These are phyloP conservation scores for Heptranchias perlo DNA, from an alignment of 2,113 vertebrate genomes.

Conservation along the genomic window DNA sequence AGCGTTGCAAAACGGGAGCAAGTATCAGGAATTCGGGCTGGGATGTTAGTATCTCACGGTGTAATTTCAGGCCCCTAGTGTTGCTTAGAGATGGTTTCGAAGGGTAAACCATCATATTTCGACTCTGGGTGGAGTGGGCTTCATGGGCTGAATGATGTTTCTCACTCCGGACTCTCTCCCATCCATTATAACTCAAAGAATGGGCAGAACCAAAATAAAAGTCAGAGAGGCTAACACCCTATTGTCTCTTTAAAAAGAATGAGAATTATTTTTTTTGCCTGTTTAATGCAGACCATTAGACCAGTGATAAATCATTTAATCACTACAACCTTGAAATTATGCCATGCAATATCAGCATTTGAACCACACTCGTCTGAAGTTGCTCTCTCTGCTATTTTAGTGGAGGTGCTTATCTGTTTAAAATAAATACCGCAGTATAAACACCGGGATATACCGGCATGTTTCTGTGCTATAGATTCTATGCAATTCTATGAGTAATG, in stretches of 20 bases:
- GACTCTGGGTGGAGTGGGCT: background rate
- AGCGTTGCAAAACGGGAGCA: background rate
- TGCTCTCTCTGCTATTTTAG: background rate
- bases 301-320: background rate
- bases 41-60: background rate
- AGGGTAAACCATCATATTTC: background rate
- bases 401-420: background rate
- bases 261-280: background rate
- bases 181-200: background rate
- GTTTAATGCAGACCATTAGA: background rate
- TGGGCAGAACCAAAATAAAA: background rate
- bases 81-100: background rate
- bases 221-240: background rate
- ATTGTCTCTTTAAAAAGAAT: background rate
- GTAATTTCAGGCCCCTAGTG: background rate
- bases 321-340: background rate
- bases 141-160: background rate
- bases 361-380: background rate
- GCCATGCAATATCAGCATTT: background rate
- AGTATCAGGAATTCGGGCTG: background rate
- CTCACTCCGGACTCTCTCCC: too few species aligned
- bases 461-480: background rate
- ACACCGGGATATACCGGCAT: background rate
- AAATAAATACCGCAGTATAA: background rate
- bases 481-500: background rate